A percentile compares a stretch with the other conserved stretches of the same genome.
Conservation (phyloP, 1,140 invertebrate genomes). For the Bradysia coprophila region DNA sequence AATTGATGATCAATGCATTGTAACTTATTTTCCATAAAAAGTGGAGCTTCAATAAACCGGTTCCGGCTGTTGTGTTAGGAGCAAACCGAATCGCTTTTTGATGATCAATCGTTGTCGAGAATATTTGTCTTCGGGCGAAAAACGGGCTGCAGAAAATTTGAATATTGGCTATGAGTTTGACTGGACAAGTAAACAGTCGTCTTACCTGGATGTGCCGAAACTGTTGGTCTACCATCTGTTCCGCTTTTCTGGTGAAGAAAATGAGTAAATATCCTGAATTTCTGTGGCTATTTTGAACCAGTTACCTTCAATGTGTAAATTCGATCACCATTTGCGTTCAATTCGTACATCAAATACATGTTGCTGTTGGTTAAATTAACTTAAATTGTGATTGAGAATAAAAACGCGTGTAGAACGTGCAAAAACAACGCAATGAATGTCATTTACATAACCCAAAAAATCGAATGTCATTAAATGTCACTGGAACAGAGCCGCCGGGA, state of each 20-base stretch:
- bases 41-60: constrained; percentile 44
- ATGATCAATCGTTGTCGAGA: constrained; percentile 76
- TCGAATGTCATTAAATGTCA: too few relatives aligned
- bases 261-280: constrained; percentile 17
- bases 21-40: too few relatives aligned
- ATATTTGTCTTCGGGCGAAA: constrained; percentile 91
- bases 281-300: constrained; percentile 2
- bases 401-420: too few relatives aligned
- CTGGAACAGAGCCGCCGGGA: too few relatives aligned
- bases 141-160: constrained; percentile 39
- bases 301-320: constrained; percentile 55
- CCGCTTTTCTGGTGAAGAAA: constrained; percentile 63
- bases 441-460: too few relatives aligned
- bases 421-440: too few relatives aligned
- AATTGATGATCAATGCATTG: too few relatives aligned
- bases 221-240: constrained; percentile 57
- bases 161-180: not conserved
- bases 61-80: constrained; percentile 68
- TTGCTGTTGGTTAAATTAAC: too few relatives aligned
- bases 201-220: constrained; percentile 62
- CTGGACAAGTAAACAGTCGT: not conserved
- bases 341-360: constrained; percentile 62
- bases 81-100: constrained; percentile 76
- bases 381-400: too few relatives aligned
- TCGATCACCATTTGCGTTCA: constrained; percentile 45